phyloP scores from a whole-genome alignment of 2,888 invertebrate species.

The Hermaeophaga mercurialis region DNA sequence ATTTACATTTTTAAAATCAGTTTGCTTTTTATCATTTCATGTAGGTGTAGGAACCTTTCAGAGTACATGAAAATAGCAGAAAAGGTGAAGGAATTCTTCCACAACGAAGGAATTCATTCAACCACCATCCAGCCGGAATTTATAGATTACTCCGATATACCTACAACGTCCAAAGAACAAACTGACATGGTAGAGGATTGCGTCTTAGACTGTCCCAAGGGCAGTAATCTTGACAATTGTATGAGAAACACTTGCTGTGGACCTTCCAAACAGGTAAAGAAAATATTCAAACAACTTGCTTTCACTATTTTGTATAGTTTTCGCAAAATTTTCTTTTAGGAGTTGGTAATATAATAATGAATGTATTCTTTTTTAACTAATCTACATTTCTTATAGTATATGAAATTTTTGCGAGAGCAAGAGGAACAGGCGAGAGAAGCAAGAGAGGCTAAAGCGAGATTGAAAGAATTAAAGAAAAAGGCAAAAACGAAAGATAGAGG shows the following conservation, averaged over 20 bases:
- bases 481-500: not conserved
- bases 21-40: conserved; percentile 15
- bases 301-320: not conserved
- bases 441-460: not conserved
- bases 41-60: conserved; percentile 87
- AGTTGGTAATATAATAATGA: not conserved
- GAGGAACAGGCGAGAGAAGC: not conserved
- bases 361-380: not conserved
- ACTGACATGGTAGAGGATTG: conserved; percentile 69
- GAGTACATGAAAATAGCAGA: conserved; percentile 98
- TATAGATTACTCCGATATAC: conserved; percentile 72
- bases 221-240: conserved; percentile 69
- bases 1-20: not conserved
- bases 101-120: conserved; percentile 97
- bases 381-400: conserved; percentile 5
- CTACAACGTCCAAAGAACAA: conserved; percentile 51
- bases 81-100: conserved; percentile 96
- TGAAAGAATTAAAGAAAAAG: conserved; percentile 6
- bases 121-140: conserved; percentile 99
- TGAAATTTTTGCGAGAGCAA: conserved; percentile 6
- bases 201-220: conserved; percentile 86
- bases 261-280: conserved; percentile 76
- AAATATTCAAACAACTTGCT: too few relatives aligned
- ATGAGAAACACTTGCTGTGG: conserved; percentile 89
- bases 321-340: not conserved